Conservation (phyloP, 2,797 vertebrate genomes). For the Epinephelus malabaricus region DNA sequence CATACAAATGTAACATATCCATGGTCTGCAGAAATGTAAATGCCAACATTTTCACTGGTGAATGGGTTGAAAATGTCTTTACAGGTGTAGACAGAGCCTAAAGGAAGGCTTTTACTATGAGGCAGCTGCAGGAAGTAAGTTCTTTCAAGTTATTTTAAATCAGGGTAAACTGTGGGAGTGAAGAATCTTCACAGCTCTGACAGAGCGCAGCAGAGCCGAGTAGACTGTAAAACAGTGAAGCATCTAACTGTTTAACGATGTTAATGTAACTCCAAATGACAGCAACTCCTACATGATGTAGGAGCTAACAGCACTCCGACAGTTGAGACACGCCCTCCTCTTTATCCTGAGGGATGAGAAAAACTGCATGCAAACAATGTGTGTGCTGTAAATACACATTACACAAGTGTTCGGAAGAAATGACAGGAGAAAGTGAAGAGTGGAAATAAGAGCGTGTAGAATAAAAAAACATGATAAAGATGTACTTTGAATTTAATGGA, state of each 20-base stretch:
- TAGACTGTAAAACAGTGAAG: constrained; percentile 6
- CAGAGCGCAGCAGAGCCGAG: background rate
- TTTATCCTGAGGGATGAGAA: constrained; percentile 12
- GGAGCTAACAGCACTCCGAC: constrained; percentile 22
- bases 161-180: background rate
- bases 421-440: background rate
- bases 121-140: background rate
- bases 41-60: too few species aligned
- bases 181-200: constrained; percentile 8
- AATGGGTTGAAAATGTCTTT: too few species aligned
- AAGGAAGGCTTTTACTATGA: background rate
- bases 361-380: background rate
- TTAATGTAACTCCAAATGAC: constrained; percentile 26
- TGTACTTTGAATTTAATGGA: constrained; percentile 17
- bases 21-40: too few species aligned
- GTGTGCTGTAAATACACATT: background rate
- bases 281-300: constrained; percentile 29
- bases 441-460: constrained; percentile 4
- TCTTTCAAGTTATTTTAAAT: background rate
- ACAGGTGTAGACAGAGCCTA: too few species aligned
- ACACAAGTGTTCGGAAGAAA: background rate
- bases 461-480: background rate
- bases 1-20: too few species aligned
- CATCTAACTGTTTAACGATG: constrained; percentile 3
- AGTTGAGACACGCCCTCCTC: constrained; percentile 8